Base-by-base conservation (phyloP, 2,888 invertebrate genomes). In the Tigriopus californicus region DNA sequence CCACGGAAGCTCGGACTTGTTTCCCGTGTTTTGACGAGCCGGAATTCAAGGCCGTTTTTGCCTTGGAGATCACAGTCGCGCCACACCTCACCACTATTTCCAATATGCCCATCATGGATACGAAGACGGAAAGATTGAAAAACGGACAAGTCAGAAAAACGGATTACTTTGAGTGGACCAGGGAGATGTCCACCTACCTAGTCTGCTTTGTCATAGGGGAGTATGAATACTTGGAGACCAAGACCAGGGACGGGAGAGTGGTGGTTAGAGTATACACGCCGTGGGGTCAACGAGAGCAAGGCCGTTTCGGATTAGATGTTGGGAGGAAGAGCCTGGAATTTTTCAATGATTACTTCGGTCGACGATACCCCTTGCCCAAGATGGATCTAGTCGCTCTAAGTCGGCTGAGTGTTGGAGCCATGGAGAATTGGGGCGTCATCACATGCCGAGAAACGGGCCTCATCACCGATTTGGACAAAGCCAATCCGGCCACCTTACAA, bases 11-110 rank as follows among this genome's bases (percentile, higher is more conserved):
- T 8, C 78, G 94, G 61, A 77, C 85, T 65, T 89, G 91, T 68
- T 94, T 97, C 68, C 95, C 94, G 2, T 94, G 92, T 71, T 95
- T 91, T 89, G 95, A 97, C 71, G 95, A 97, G 72, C 95, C 95
- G 8, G 86, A 89, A 12, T 80, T 87, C 62, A 95, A 97, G 73
- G 87, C 94, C 1, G 89, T 86, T 1, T 97, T 95, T 73, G 85
- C 91, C 70, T 84, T 95, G 63, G 80, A 81, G 1, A 73, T 97
- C n/a, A 76, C 81, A 61, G 86, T 90, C 58, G 87, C 88, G 24
- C 76, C 79, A 61, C 80, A 83, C 68, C 76, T 83, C 63, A 84
- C 87, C 5, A 91, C 90, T 33, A 76, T 97, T 54, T 92, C 92
- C 22, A 95, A 95, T 71, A 95, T 92, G 94, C 56, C 56, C 5